A percentile compares a stretch with the other conserved stretches of the same genome.
Evolutionary conservation across 2,113 vertebrate genomes (phyloP).

Genomic region (Prochilodus magdalenae): DNA sequence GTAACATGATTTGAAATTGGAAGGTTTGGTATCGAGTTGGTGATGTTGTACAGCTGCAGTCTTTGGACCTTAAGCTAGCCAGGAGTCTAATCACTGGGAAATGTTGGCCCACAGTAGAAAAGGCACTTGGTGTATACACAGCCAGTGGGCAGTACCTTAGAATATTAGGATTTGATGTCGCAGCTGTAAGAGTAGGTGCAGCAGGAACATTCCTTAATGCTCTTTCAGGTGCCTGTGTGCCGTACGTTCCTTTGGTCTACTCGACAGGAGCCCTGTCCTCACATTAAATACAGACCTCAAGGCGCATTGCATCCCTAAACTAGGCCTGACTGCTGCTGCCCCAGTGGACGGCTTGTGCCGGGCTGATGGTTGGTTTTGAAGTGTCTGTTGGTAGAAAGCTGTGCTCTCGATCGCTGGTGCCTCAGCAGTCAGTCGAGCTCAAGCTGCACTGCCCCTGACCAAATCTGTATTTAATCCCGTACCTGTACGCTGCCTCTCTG

Average conservation of each 20-base stretch:
- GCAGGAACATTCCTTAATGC: neutral
- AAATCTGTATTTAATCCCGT: conserved; percentile 63
- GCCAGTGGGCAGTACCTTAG: neutral
- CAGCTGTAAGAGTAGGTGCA: neutral
- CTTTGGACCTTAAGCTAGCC: no score
- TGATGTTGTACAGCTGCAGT: no score
- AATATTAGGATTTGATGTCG: neutral
- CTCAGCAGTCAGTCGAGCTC: conserved; percentile 43
- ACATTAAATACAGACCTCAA: conserved; percentile 83
- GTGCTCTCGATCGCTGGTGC: conserved; percentile 22
- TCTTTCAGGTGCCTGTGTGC: conserved; percentile 54
- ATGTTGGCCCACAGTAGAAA: neutral
- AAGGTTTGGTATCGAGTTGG: no score
- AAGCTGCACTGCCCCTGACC: conserved; percentile 30
- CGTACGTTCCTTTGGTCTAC: neutral
- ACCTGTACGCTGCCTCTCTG: conserved; percentile 39
- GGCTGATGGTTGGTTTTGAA: neutral
- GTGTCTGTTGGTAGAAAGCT: neutral
- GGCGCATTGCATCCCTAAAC: conserved; percentile 57
- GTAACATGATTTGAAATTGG: no score
- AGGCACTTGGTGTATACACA: neutral
- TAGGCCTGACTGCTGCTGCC: conserved; percentile 47
- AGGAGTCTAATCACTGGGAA: no score
- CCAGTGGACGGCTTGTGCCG: neutral
- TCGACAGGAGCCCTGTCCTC: conserved; percentile 65